Conservation (phyloP, 2,888 invertebrate genomes). For the Sinotaia quadrata region DNA sequence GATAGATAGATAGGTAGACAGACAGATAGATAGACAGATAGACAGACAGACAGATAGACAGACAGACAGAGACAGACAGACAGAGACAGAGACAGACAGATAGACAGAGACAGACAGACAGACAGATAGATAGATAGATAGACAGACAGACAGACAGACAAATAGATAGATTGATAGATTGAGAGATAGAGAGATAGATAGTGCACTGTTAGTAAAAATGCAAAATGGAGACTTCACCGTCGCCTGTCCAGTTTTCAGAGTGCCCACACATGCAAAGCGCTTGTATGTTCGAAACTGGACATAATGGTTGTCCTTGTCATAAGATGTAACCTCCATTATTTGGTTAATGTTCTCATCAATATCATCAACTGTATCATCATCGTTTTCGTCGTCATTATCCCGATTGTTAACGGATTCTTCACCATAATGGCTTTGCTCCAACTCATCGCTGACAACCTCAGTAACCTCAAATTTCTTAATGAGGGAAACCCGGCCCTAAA, state of each 20-base stretch:
- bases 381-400: not conserved
- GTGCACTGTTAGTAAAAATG: too few relatives aligned
- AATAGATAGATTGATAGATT: too few relatives aligned
- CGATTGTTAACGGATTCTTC: not conserved
- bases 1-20: too few relatives aligned
- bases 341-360: not conserved
- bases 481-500: slow-evolving; percentile 40
- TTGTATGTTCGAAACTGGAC: not conserved
- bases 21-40: too few relatives aligned
- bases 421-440: too few relatives aligned
- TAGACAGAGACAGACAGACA: too few relatives aligned
- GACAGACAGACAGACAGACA: too few relatives aligned
- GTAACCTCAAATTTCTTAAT: slow-evolving; percentile 38
- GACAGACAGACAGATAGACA: too few relatives aligned
- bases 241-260: slow-evolving; percentile 32
- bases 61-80: too few relatives aligned
- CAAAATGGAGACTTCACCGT: slow-evolving; percentile 38
- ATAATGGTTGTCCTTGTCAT: not conserved
- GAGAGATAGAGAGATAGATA: too few relatives aligned
- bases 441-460: slow-evolving; percentile 12
- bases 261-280: slow-evolving; percentile 37
- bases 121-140: too few relatives aligned
- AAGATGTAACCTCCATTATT: not conserved
- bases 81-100: too few relatives aligned
- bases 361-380: not conserved